A percentile compares a stretch with the other conserved stretches of the same genome.
These are phyloP conservation scores for Tineola bisselliella DNA, from an alignment of 2,888 invertebrate genomes.

Conservation along the genomic window DNA sequence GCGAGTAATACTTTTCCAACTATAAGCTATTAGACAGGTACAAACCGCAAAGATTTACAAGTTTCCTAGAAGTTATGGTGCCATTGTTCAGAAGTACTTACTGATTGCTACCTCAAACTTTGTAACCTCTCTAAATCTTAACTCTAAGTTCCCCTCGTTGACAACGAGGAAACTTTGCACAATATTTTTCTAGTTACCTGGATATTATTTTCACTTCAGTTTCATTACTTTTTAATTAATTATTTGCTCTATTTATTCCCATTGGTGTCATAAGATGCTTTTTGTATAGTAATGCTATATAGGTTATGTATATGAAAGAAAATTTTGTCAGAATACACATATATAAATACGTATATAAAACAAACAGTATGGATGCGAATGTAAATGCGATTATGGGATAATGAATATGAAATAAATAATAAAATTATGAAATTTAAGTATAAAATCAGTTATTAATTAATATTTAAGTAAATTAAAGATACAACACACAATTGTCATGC, in stretches of 20 bases:
- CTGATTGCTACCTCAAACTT: constrained; percentile 34
- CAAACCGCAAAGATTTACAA: constrained; percentile 3
- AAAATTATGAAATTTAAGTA: too few relatives aligned
- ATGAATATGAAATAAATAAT: too few relatives aligned
- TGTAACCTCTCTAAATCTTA: constrained; percentile 41
- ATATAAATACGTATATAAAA: too few relatives aligned
- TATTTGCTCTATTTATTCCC: neutral
- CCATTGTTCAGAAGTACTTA: constrained; percentile 8
- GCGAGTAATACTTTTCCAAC: neutral
- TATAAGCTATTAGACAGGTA: neutral
- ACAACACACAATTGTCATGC: too few relatives aligned
- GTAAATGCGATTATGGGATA: too few relatives aligned
- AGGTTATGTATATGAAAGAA: too few relatives aligned
- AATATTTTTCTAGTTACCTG: neutral
- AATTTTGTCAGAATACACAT: too few relatives aligned
- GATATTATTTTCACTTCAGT: neutral
- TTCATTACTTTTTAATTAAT: neutral
- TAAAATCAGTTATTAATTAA: too few relatives aligned
- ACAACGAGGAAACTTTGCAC: constrained; percentile 27
- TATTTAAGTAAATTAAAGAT: too few relatives aligned
- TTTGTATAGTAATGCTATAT: too few relatives aligned
- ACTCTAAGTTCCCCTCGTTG: constrained; percentile 35
- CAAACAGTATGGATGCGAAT: too few relatives aligned
- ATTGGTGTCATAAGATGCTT: too few relatives aligned
- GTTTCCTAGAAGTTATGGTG: neutral